Evolutionary conservation across 2,888 invertebrate genomes (phyloP).

Genomic region (Archips crataeganus): DNA sequence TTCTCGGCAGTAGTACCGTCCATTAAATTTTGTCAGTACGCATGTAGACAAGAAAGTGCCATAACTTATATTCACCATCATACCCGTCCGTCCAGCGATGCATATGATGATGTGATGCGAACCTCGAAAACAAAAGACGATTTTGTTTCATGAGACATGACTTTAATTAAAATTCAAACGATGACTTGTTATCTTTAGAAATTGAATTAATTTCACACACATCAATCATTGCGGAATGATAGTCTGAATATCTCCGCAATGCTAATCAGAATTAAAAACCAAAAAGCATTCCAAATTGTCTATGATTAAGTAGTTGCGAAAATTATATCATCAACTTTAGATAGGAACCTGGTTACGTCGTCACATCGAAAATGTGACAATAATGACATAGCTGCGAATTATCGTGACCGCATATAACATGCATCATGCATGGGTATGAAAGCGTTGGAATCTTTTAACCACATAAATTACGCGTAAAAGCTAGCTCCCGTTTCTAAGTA

Average conservation of each 20-base stretch:
- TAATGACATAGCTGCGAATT: slow-evolving; percentile 43
- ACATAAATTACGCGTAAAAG: slow-evolving; percentile 81
- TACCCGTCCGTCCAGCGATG: slow-evolving; percentile 47
- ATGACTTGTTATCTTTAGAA: slow-evolving; percentile 32
- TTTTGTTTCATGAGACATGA: slow-evolving; percentile 51
- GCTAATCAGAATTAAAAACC: slow-evolving; percentile 21
- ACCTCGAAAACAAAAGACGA: slow-evolving; percentile 61
- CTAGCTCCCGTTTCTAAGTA: slow-evolving; percentile 71
- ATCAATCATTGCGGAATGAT: slow-evolving; percentile 29
- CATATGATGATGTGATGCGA: slow-evolving; percentile 60
- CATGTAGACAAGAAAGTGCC: slow-evolving; percentile 47
- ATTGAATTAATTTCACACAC: slow-evolving; percentile 37
- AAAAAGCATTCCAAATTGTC: slow-evolving; percentile 11
- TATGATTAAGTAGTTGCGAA: slow-evolving; percentile 19
- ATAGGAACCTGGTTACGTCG: slow-evolving; percentile 33
- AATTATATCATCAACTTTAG: slow-evolving; percentile 32
- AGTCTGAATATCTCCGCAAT: slow-evolving; percentile 25
- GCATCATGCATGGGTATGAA: slow-evolving; percentile 52
- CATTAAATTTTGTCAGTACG: slow-evolving; percentile 25
- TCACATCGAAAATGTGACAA: slow-evolving; percentile 37
- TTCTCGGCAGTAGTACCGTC: slow-evolving; percentile 11
- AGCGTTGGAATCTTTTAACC: slow-evolving; percentile 66
- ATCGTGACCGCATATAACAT: slow-evolving; percentile 59
- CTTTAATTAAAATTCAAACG: slow-evolving; percentile 41
- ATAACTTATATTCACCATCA: slow-evolving; percentile 46